Evolutionary conservation across 2,888 invertebrate genomes (phyloP).

Genomic region (Rhagophthalmus giganteus): DNA sequence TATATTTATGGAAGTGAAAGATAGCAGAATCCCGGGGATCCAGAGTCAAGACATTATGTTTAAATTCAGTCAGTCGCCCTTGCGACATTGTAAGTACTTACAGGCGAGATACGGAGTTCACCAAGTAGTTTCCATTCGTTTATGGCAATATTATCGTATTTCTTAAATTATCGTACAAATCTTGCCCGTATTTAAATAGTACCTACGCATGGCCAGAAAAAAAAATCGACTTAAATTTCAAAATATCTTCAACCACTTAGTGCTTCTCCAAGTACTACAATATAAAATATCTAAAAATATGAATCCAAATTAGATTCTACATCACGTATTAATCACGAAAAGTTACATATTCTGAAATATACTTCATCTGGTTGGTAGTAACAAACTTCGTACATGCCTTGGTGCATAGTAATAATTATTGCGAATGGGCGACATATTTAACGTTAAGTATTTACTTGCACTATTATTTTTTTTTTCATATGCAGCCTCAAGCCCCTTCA

Average conservation of each 20-base stretch:
- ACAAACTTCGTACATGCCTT: conserved; percentile 16
- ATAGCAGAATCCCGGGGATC: conserved; percentile 46
- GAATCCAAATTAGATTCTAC: conserved; percentile 38
- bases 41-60: conserved; percentile 38
- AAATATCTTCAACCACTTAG: conserved; percentile 29
- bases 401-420: conserved; percentile 46
- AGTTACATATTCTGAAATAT: conserved; percentile 41
- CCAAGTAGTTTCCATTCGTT: conserved; percentile 40
- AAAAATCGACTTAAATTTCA: conserved; percentile 1
- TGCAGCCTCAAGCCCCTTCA: conserved; percentile 36
- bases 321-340: conserved; percentile 39
- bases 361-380: conserved; percentile 35
- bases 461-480: conserved; percentile 17
- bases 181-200: conserved; percentile 5
- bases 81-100: conserved; percentile 32
- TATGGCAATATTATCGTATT: conserved; percentile 19
- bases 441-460: conserved; percentile 12
- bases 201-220: conserved; percentile 17
- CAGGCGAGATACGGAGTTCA: conserved; percentile 39
- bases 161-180: conserved; percentile 26
- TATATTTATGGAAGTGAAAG: conserved; percentile 38
- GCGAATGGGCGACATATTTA: conserved; percentile 45
- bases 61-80: conserved; percentile 49
- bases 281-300: conserved; percentile 41
- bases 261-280: conserved; percentile 38